Base-by-base conservation (phyloP, 2,797 vertebrate species). In the Streptopelia turtur region DNA sequence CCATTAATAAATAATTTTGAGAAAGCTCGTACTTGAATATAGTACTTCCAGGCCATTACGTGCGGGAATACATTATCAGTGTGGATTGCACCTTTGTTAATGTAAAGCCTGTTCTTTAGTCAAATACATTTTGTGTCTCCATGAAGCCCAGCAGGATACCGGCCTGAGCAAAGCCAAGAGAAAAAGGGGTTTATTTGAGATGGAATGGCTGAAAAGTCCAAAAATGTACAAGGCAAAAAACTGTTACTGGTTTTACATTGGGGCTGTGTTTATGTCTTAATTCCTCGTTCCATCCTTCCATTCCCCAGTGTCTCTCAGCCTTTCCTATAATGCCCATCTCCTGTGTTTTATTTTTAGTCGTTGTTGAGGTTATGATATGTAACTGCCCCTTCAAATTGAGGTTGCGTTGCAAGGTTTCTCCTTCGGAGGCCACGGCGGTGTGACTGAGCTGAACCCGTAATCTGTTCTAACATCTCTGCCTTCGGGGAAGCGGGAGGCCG, bases 1-100 rank as follows among this genome's bases (percentile, higher is more conserved):
- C 88, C 92, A 93, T 93, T 94, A 94, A 89, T 94, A 93, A 93
- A 89, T 87, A 89, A 94, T 94, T 92, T 63, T 65, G 88, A 85
- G 81, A 72, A 96, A 80, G 87, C 90, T 93, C 82, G 16, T 56
- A 89, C 37, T 31, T 69, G 90, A 90, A 57, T 90, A 55, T 39
- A 47, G 68, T 27, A 41, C 89, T 96, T 90, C 37, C 53, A 92
- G 88, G 66, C 86, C 90, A 56, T 94, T 80, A 83, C 2, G 39
- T 1, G 1, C 75, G 78, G 90, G 78, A 92, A 89, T 87, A 69
- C 50, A 18, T 87, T 68, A 56, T 20, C 81, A 30, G 45, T n/a
- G 57, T 27, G 59, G 83, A 61, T 59, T 45, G 35, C 63, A 72
- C 84, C 71, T 95, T 85, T 45, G 45, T 63, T 68, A 59, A 82